Conservation (phyloP, 2,888 invertebrate genomes). For the Zootermopsis nevadensis region DNA sequence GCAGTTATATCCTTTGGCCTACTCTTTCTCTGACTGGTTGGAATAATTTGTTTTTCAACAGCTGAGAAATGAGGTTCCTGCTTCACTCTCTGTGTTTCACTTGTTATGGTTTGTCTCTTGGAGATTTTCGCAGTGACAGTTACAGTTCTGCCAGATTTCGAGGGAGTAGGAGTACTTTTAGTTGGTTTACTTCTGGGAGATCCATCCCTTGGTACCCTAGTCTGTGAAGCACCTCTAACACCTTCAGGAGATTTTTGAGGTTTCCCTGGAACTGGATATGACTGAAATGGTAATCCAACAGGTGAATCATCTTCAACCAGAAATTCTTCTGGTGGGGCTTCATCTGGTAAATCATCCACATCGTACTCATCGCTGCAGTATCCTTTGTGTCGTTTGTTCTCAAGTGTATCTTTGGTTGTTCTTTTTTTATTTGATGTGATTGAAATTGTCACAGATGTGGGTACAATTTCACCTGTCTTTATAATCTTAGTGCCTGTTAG, state of each 20-base stretch:
- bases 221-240: neutral
- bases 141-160: neutral
- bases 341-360: conserved; percentile 52
- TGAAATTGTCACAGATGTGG: neutral
- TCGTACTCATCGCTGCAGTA: conserved; percentile 47
- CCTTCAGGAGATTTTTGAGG: neutral
- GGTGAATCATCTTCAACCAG: conserved; percentile 63
- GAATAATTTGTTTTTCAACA: neutral
- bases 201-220: neutral
- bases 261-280: conserved; percentile 23
- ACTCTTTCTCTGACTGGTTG: neutral
- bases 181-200: neutral
- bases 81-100: neutral
- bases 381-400: conserved; percentile 1
- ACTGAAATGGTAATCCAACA: conserved; percentile 16
- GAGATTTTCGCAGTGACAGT: neutral
- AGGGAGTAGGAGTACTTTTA: neutral
- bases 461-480: no score
- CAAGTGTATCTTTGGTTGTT: conserved; percentile 19
- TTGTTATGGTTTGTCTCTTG: neutral
- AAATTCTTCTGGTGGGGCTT: conserved; percentile 62
- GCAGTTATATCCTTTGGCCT: conserved; percentile 14
- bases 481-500: neutral
- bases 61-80: neutral
- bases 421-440: neutral